Evolutionary conservation across 2,888 invertebrate genomes (phyloP), one percentile per base, ranked within the genome.

Genomic region (Oscheius myriophilus): DNA sequence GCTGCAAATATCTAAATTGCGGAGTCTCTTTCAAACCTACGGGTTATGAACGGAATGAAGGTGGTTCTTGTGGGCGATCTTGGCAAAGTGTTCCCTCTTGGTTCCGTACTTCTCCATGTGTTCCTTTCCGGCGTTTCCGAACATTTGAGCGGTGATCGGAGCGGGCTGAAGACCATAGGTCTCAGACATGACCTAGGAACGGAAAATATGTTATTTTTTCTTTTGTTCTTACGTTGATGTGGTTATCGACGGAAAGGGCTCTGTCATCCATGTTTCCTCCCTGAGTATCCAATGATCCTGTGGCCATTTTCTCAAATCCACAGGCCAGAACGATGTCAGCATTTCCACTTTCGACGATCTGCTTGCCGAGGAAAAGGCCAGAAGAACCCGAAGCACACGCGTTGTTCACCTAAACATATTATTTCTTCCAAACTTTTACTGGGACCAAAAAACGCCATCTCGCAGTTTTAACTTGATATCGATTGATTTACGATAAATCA

Each of bases 261-360:
- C 95, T 91, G 87, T 96, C 95, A 59, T 89, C 89, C 81, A 90
- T 67, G 85, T 57, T 52, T 26, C 54, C 69, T 39, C 59, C 72
- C 12, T 91, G 89, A 41, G 39, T 52, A 26, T 82, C 82, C 14
- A 98, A 89, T 0, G 96, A 95, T 0, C 97, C 97, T 16, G 91
- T 90, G 79, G 95, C 92, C 98, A 98, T 98, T 89, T 96, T 97
- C 87, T 98, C 98, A 87, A 98, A 98, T 4, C 98, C 98, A 41
- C 96, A 89, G 1, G 96, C 96, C 67, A 98, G 88, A 0, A 93
- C 92, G 86, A 96, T 93, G 82, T 96, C 93, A 18, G 92, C 91
- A 82, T 91, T 90, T 14, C 94, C 95, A 72, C 92, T 91, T 88
- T 94, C 93, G n/a, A 98, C 89, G 23, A 96, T 90, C 88, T 96